Evolutionary conservation across 1,140 invertebrate genomes (phyloP).

Genomic region (Bombus ignitus): DNA sequence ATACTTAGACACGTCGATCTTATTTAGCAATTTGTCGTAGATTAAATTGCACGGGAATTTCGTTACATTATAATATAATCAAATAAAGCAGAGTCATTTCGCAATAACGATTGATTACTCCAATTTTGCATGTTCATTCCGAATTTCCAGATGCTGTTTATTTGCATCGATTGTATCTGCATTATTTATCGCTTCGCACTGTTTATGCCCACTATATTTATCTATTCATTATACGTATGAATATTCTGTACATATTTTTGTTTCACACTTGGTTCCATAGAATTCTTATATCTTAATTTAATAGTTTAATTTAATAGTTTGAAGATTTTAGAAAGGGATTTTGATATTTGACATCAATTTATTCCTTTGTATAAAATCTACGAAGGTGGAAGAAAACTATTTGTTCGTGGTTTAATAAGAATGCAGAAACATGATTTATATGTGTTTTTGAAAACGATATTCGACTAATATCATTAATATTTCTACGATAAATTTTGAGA

Average conservation of each 20-base stretch:
- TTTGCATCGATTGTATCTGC: not conserved
- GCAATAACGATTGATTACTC: constrained; percentile 10
- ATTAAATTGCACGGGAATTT: constrained; percentile 11
- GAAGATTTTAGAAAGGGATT: not conserved
- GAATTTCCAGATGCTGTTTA: constrained; percentile 8
- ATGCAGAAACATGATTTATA: not conserved
- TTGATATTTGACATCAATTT: not conserved
- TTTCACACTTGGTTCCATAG: not conserved
- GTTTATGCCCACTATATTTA: not conserved
- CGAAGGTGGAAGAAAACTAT: not conserved
- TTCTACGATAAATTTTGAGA: not conserved
- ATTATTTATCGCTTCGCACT: not conserved
- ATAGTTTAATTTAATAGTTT: not conserved
- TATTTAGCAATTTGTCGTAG: not conserved
- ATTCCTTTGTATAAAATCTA: not conserved
- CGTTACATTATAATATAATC: constrained; percentile 1
- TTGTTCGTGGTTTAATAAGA: not conserved
- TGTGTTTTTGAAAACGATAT: not conserved
- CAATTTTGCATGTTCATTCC: constrained; percentile 17
- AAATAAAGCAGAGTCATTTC: constrained; percentile 2
- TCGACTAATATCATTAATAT: not conserved
- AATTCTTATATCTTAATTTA: not conserved
- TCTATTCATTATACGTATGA: not conserved
- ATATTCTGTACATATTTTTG: not conserved
- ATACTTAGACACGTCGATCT: not conserved